Conservation (phyloP, 1,140 invertebrate species). For the Octopus sinensis region DNA sequence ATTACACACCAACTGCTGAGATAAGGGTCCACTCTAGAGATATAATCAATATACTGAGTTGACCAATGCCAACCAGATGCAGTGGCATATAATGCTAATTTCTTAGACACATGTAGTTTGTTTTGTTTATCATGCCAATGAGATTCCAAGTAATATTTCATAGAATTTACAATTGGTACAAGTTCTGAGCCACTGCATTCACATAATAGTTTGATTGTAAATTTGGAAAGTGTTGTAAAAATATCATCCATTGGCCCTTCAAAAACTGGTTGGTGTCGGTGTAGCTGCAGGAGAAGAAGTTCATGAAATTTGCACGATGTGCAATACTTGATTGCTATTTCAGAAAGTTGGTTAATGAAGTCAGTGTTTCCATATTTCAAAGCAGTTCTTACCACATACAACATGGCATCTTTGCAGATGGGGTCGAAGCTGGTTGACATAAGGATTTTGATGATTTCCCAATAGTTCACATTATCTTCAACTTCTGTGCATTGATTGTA, state of each 20-base stretch:
- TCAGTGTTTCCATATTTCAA: conserved; percentile 32
- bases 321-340: conserved; percentile 25
- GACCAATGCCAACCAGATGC: conserved; percentile 37
- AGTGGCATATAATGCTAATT: conserved; percentile 32
- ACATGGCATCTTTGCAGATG: conserved; percentile 37
- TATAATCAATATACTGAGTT: conserved; percentile 22
- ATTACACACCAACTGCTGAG: conserved; percentile 31
- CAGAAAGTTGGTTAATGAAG: conserved; percentile 34
- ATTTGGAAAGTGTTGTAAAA: conserved; percentile 28
- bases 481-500: conserved; percentile 38
- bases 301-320: conserved; percentile 30
- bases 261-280: conserved; percentile 39
- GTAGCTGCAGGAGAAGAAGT: conserved; percentile 33
- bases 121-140: conserved; percentile 31
- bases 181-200: conserved; percentile 22
- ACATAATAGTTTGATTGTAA: conserved; percentile 38
- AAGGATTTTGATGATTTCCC: conserved; percentile 37
- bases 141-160: conserved; percentile 38
- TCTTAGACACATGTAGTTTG: conserved; percentile 24
- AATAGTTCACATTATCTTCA: conserved; percentile 30
- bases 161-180: conserved; percentile 27
- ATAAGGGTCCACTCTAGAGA: conserved; percentile 26
- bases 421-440: conserved; percentile 35
- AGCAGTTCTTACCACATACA: conserved; percentile 40
- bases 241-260: conserved; percentile 27